Evolutionary conservation across 1,140 invertebrate genomes (phyloP).

Genomic region (Sitodiplosis mosellana): DNA sequence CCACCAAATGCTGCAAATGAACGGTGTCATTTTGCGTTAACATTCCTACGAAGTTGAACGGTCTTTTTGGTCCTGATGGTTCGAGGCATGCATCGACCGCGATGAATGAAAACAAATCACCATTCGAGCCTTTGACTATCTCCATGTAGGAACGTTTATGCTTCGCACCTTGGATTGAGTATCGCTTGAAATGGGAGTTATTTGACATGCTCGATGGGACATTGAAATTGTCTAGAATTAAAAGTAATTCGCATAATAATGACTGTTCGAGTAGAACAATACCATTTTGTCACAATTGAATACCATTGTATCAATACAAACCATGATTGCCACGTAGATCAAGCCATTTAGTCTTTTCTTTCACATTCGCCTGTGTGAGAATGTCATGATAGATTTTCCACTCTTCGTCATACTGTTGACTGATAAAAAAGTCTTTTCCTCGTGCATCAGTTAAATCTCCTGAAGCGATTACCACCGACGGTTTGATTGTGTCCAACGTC

Average conservation of each 20-base stretch:
- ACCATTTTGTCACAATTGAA: background rate
- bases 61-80: slow-evolving; percentile 57
- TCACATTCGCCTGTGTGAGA: slow-evolving; percentile 46
- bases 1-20: slow-evolving; percentile 30
- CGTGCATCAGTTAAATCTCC: slow-evolving; percentile 87
- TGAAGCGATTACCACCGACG: slow-evolving; percentile 61
- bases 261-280: background rate
- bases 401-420: slow-evolving; percentile 63
- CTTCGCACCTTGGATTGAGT: slow-evolving; percentile 55
- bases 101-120: slow-evolving; percentile 54
- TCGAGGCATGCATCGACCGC: slow-evolving; percentile 75
- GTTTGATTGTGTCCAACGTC: slow-evolving; percentile 55
- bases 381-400: slow-evolving; percentile 65
- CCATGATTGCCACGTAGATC: slow-evolving; percentile 93
- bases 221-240: slow-evolving; percentile 75
- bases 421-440: slow-evolving; percentile 55
- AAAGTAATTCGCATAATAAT: background rate
- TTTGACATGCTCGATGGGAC: slow-evolving; percentile 44
- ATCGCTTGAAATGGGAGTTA: slow-evolving; percentile 63
- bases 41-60: slow-evolving; percentile 84
- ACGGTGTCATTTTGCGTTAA: slow-evolving; percentile 38
- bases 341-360: slow-evolving; percentile 59
- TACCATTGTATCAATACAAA: background rate
- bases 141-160: slow-evolving; percentile 58
- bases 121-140: slow-evolving; percentile 27